Conservation (phyloP, 2,113 vertebrate genomes). For the Bos indicus region DNA sequence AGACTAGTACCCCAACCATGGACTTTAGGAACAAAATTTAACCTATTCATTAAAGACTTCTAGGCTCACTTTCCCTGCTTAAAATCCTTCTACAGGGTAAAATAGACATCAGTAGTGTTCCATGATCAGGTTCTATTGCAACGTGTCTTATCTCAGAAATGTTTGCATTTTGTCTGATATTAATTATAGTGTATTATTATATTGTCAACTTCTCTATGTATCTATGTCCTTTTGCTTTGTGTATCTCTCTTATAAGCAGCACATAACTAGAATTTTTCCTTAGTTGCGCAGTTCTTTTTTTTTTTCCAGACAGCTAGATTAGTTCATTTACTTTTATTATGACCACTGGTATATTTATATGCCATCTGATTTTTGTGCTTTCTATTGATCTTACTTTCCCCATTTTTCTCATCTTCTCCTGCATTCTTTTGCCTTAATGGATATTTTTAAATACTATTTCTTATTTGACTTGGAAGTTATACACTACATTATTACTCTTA, state of each 20-base stretch:
- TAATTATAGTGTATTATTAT: neutral
- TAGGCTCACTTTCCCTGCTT: neutral
- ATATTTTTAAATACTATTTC: neutral
- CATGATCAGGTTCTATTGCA: neutral
- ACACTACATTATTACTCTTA: neutral
- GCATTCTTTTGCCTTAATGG: neutral
- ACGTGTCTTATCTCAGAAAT: neutral
- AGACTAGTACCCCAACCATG: neutral
- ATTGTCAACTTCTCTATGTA: neutral
- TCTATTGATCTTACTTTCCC: neutral
- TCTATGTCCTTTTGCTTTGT: neutral
- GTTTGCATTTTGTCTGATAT: neutral
- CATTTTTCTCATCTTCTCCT: neutral
- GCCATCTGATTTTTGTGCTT: neutral
- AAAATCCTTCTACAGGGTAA: neutral
- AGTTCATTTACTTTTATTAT: conserved; percentile 1
- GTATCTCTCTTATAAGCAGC: neutral
- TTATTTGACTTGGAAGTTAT: neutral
- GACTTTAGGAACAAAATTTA: neutral
- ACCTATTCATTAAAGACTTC: neutral
- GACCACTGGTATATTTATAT: neutral
- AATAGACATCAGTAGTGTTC: neutral
- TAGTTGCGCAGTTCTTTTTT: neutral
- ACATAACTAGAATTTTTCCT: neutral
- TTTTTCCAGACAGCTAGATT: neutral